Percentiles rank a stretch among this genome's conserved stretches.
phyloP scores from a whole-genome alignment of 2,113 vertebrate species.

The Thomomys bottae region DNA sequence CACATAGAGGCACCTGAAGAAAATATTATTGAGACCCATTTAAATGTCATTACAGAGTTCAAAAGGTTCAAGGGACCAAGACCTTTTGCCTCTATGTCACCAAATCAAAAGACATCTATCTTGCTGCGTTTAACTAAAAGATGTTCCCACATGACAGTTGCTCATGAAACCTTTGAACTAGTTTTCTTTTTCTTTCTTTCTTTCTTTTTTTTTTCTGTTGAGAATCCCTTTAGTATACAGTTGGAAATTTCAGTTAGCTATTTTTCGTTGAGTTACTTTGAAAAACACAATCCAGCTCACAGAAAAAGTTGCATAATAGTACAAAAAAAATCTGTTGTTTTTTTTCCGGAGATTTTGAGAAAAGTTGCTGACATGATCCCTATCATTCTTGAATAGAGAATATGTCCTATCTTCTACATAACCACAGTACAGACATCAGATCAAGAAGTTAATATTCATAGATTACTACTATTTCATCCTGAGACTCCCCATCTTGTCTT shows the following conservation, averaged over 20 bases:
- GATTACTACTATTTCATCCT: neutral
- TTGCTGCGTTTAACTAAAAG: conserved; percentile 59
- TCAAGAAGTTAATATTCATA: neutral
- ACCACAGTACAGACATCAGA: neutral
- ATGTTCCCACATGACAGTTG: conserved; percentile 65
- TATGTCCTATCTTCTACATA: conserved; percentile 11
- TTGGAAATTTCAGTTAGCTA: conserved; percentile 70
- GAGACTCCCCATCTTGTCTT: neutral
- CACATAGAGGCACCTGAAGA: conserved; percentile 15
- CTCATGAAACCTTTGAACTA: conserved; percentile 67
- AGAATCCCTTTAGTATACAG: conserved; percentile 61
- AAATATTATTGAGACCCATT: conserved; percentile 41
- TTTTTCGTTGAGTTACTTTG: neutral
- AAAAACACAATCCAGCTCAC: conserved; percentile 49
- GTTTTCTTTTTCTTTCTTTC: conserved; percentile 50
- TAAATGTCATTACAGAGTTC: conserved; percentile 63
- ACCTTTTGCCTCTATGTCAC: conserved; percentile 59
- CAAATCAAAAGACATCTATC: conserved; percentile 30
- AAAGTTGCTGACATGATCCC: conserved; percentile 50
- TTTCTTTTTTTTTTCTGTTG: conserved; percentile 43
- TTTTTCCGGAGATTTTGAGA: conserved; percentile 52
- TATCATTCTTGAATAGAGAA: neutral
- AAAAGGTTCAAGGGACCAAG: conserved; percentile 17
- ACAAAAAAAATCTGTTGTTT: conserved; percentile 36
- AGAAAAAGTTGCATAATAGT: conserved; percentile 60